phyloP scores from a whole-genome alignment of 2,888 invertebrate genomes.

The Cryptophagus acutangulus region DNA sequence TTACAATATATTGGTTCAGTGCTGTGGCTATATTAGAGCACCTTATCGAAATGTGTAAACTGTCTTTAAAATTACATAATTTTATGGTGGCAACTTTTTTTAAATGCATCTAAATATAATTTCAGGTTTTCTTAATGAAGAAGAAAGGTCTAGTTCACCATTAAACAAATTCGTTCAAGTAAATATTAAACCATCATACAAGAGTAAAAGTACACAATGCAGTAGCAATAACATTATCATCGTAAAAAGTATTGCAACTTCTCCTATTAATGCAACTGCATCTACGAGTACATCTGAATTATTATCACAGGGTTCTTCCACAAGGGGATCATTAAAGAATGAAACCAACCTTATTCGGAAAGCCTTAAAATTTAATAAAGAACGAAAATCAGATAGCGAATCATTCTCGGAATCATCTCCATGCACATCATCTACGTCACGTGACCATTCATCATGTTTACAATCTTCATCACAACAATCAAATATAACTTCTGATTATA shows the following conservation, averaged over 20 bases:
- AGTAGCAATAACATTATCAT: neutral
- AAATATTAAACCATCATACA: neutral
- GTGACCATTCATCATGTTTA: neutral
- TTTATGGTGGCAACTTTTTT: too few species aligned
- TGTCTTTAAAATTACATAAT: too few species aligned
- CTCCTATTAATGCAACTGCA: neutral
- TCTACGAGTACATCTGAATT: neutral
- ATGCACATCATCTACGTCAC: neutral
- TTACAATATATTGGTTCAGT: too few species aligned
- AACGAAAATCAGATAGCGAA: neutral
- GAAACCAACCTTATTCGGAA: neutral
- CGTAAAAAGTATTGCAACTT: neutral
- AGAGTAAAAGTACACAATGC: neutral
- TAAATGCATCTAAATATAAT: too few species aligned
- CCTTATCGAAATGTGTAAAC: too few species aligned
- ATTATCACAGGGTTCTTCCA: neutral
- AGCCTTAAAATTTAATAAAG: slow-evolving; percentile 3
- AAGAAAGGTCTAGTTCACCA: too few species aligned
- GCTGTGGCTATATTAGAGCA: too few species aligned
- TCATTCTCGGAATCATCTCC: too few species aligned
- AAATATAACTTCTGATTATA: neutral
- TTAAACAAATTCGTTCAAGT: too few species aligned
- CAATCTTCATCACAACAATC: neutral
- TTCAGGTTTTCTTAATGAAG: too few species aligned
- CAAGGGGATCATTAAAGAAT: neutral